These are phyloP conservation scores for Spisula subtruncata DNA, from an alignment of 2,888 invertebrate species.

Conservation along the genomic window DNA sequence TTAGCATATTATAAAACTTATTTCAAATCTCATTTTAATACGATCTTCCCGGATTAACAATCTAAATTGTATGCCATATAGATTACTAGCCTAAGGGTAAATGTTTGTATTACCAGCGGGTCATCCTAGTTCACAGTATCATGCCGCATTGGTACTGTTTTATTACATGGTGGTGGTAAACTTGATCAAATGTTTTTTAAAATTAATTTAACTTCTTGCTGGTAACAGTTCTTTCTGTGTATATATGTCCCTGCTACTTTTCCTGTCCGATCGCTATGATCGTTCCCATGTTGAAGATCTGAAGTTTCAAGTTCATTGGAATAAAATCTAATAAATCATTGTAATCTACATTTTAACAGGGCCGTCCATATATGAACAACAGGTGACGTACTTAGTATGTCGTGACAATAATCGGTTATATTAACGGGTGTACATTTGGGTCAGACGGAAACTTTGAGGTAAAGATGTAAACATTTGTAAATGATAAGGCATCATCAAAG, in stretches of 20 bases:
- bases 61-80: not conserved
- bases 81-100: not conserved
- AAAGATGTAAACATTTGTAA: not conserved
- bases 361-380: not conserved
- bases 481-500: not conserved
- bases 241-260: too few relatives aligned
- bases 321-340: too few relatives aligned
- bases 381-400: not conserved
- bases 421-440: not conserved
- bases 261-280: too few relatives aligned
- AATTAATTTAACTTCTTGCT: too few relatives aligned
- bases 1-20: not conserved
- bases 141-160: too few relatives aligned
- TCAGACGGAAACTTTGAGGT: not conserved
- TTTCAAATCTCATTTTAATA: not conserved
- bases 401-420: conserved; percentile 7
- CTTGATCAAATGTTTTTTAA: too few relatives aligned
- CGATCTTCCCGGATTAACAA: not conserved
- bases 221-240: too few relatives aligned
- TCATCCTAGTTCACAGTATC: too few relatives aligned
- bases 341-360: not conserved
- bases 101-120: not conserved
- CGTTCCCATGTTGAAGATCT: too few relatives aligned
- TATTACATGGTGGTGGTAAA: too few relatives aligned
- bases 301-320: too few relatives aligned